These are phyloP conservation scores for Halictus rubicundus DNA, from an alignment of 1,140 invertebrate genomes.

Conservation along the genomic window DNA sequence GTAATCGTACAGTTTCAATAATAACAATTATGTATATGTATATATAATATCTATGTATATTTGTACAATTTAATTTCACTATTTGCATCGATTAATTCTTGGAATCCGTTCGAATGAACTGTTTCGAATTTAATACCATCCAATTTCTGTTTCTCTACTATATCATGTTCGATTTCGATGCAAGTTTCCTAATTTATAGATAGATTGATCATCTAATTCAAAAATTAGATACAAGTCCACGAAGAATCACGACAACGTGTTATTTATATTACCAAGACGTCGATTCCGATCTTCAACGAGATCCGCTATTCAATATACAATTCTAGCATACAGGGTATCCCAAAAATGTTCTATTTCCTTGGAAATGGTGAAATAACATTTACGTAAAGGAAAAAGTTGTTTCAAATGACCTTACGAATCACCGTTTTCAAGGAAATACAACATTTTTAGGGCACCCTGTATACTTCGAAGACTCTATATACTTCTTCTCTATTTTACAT, in stretches of 20 bases:
- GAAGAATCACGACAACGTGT: slow-evolving; percentile 17
- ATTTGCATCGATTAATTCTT: slow-evolving; percentile 21
- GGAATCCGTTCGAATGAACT: background rate
- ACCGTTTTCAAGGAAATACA: too few relatives aligned
- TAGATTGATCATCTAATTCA: slow-evolving; percentile 7
- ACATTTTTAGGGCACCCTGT: too few relatives aligned
- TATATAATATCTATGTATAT: slow-evolving; percentile 6
- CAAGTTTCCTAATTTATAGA: background rate
- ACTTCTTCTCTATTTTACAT: slow-evolving; percentile 24
- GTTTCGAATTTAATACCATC: background rate
- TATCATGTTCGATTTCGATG: slow-evolving; percentile 18
- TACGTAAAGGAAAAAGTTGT: too few relatives aligned
- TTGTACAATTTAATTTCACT: background rate
- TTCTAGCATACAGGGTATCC: slow-evolving; percentile 36
- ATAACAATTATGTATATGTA: background rate
- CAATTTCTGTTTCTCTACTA: background rate
- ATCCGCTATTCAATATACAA: slow-evolving; percentile 16
- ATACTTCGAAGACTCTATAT: slow-evolving; percentile 41
- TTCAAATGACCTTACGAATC: too few relatives aligned
- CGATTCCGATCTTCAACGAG: background rate
- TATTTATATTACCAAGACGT: slow-evolving; percentile 14
- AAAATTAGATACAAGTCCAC: slow-evolving; percentile 9
- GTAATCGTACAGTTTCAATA: background rate
- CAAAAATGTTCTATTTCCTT: too few relatives aligned
- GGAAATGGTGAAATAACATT: too few relatives aligned